These are phyloP conservation scores for Hippocampus kuda DNA, from an alignment of 2,797 vertebrate species.

Conservation along the genomic window DNA sequence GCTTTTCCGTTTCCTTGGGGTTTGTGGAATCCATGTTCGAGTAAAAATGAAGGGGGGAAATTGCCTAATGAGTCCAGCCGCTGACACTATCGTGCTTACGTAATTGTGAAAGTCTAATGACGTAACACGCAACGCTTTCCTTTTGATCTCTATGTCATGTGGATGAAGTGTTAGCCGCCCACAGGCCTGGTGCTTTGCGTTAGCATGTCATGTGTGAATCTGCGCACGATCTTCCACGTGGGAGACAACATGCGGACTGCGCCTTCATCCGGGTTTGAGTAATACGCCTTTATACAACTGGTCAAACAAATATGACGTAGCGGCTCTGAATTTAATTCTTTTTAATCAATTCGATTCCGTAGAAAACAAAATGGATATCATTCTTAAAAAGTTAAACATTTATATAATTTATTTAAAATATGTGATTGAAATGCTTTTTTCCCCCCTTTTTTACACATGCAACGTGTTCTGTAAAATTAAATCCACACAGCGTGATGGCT, in stretches of 20 bases:
- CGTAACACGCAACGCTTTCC: conserved; percentile 17
- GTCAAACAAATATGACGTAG: not conserved
- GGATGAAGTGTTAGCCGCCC: conserved; percentile 17
- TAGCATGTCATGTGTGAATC: not conserved
- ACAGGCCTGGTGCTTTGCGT: not conserved
- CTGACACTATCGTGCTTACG: conserved; percentile 38
- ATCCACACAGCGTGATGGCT: no score
- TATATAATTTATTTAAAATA: not conserved
- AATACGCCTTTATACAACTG: not conserved
- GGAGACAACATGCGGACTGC: not conserved
- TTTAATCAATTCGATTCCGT: not conserved
- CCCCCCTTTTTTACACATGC: no score
- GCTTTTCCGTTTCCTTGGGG: conserved; percentile 68
- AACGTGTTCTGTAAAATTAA: no score
- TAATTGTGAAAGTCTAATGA: conserved; percentile 38
- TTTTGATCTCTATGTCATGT: conserved; percentile 10
- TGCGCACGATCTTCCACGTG: conserved; percentile 32
- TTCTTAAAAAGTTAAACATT: not conserved
- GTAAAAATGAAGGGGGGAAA: not conserved
- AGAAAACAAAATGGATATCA: not conserved
- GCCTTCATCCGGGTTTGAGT: conserved; percentile 1
- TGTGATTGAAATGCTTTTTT: no score
- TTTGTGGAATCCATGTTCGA: conserved; percentile 54
- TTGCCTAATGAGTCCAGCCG: not conserved
- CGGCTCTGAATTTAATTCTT: not conserved